A percentile compares a stretch with the other conserved stretches of the same genome.
Evolutionary conservation across 2,888 invertebrate species (phyloP).

Genomic region (Dicyrtomina minuta): DNA sequence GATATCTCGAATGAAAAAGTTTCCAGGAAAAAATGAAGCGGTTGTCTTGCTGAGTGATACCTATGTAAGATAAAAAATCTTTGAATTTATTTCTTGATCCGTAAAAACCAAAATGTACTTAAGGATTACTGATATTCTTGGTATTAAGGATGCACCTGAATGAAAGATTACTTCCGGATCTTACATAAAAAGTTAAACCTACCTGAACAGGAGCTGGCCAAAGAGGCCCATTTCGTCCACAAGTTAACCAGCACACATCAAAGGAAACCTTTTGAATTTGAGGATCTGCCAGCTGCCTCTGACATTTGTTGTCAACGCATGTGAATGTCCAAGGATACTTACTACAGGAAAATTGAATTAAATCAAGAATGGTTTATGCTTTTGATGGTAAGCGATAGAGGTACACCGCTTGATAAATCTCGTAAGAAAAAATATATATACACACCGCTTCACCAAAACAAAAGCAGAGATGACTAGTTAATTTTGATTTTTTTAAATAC

Average conservation of each 20-base stretch:
- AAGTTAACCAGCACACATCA: slow-evolving; percentile 67
- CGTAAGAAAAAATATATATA: too few relatives aligned
- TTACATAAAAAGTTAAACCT: neutral
- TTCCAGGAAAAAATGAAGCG: slow-evolving; percentile 18
- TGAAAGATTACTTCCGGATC: neutral
- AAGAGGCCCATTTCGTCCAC: slow-evolving; percentile 67
- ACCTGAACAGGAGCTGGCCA: slow-evolving; percentile 68
- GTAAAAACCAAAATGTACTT: neutral
- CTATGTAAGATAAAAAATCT: neutral
- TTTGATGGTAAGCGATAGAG: too few relatives aligned
- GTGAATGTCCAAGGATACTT: slow-evolving; percentile 40
- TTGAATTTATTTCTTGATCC: neutral
- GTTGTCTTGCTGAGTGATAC: slow-evolving; percentile 23
- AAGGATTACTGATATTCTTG: too few relatives aligned
- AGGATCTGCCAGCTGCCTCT: neutral
- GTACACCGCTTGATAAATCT: too few relatives aligned
- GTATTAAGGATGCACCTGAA: too few relatives aligned
- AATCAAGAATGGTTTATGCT: too few relatives aligned
- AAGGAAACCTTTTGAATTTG: slow-evolving; percentile 53
- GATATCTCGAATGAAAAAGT: slow-evolving; percentile 26
- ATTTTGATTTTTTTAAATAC: too few relatives aligned
- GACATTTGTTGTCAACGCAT: slow-evolving; percentile 32
- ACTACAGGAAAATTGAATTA: neutral
- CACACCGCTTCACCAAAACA: too few relatives aligned
- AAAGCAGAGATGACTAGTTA: too few relatives aligned